Conservation (phyloP, 2,888 invertebrate genomes). For the Cerceris rybyensis region DNA sequence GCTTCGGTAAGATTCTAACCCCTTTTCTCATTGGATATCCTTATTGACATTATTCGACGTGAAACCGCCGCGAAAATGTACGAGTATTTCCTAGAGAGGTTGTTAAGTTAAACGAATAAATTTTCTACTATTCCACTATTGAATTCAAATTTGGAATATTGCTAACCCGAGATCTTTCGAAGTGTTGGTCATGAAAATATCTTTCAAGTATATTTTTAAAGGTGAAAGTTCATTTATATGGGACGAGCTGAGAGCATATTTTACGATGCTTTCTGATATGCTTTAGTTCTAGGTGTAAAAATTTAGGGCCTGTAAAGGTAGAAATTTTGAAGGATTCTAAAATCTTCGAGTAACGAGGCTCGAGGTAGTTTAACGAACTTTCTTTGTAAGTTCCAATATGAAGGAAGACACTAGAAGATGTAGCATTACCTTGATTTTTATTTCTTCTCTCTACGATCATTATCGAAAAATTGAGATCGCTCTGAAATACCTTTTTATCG, state of each 20-base stretch:
- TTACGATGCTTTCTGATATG: too few relatives aligned
- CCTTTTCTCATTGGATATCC: slow-evolving; percentile 32
- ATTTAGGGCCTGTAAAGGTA: too few relatives aligned
- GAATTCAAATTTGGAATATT: background rate
- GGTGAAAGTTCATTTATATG: background rate
- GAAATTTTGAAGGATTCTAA: too few relatives aligned
- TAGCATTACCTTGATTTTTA: too few relatives aligned
- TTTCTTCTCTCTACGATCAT: too few relatives aligned
- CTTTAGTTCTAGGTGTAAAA: too few relatives aligned
- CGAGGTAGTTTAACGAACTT: too few relatives aligned
- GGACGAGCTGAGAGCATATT: background rate
- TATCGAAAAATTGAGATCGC: too few relatives aligned
- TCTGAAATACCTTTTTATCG: too few relatives aligned
- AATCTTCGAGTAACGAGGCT: too few relatives aligned
- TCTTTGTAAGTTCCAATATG: too few relatives aligned
- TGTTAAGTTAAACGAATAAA: background rate
- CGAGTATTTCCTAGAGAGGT: slow-evolving; percentile 41
- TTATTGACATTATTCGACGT: slow-evolving; percentile 35
- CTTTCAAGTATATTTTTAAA: background rate
- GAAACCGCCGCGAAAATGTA: slow-evolving; percentile 45
- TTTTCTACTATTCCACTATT: slow-evolving; percentile 8
- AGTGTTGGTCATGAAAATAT: background rate
- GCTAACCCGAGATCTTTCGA: background rate
- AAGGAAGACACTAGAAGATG: too few relatives aligned
- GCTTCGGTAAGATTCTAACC: slow-evolving; percentile 50